Base-by-base conservation (phyloP, 2,797 vertebrate species). In the Sciurus carolinensis region DNA sequence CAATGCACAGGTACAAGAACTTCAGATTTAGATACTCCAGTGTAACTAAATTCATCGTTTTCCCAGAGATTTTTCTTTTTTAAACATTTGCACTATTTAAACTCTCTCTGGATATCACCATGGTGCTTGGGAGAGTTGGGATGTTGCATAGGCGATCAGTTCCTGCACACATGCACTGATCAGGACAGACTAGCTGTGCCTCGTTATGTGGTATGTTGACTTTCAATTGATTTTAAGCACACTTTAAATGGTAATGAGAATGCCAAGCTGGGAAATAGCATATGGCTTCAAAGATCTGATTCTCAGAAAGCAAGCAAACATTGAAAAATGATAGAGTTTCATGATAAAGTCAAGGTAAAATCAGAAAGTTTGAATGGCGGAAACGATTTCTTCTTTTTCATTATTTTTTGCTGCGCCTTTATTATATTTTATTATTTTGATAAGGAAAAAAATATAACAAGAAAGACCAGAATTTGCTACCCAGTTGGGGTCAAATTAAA, bases 181-280 rank as follows among this genome's bases (percentile, higher is more conserved):
- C 81, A 93, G 95, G 87, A 90, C 52, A 67, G 0, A 18, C 71
- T 91, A 57, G n/a, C 33, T n/a, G 67, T 66, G n/a, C 14, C 89
- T 94, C 72, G 18, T 86, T 91, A 44, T 47, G 47, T 52, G 92
- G 33, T 81, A 66, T 95, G 87, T 94, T 84, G 72, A 90, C 85
- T 97, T 88, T 82, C 69, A 83, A 17, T 92, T 96, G 84, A 96
- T 97, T 96, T 93, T 95, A 90, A 95, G 62, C 66, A 91, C 86
- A 67, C 59, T 95, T 96, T 90, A 95, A 94, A 96, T 90, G 89
- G n/a, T 87, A 96, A 95, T 95, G 92, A 84, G 77, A 87, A 92
- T 88, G n/a, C 44, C 2, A 11, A 69, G 57, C 76, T 90, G 57
- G 69, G 57, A 97, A 42, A 39, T 57, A 84, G 84, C 79, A 83